These are phyloP conservation scores for Idaea biselata DNA, from an alignment of 2,888 invertebrate species.

Conservation along the genomic window DNA sequence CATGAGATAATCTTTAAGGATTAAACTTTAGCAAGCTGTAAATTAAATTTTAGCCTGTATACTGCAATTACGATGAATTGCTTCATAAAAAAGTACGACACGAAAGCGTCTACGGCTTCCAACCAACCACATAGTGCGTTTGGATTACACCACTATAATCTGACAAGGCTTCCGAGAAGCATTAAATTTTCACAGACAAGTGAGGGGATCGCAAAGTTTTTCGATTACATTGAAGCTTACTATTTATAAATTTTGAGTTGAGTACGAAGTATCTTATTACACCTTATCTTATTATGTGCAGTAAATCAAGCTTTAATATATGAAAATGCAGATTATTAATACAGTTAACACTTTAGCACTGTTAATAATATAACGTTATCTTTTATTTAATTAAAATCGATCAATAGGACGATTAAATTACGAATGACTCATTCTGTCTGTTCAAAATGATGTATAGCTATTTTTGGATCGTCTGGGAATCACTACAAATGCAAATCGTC, in stretches of 20 bases:
- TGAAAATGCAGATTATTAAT: neutral
- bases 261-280: constrained; percentile 44
- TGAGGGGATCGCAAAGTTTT: constrained; percentile 40
- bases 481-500: constrained; percentile 52
- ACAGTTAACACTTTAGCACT: neutral
- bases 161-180: constrained; percentile 60
- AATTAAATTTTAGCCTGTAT: neutral
- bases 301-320: neutral
- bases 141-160: constrained; percentile 54
- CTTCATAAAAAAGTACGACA: neutral
- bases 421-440: constrained; percentile 53
- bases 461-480: constrained; percentile 71
- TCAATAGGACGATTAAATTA: constrained; percentile 28
- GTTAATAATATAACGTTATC: neutral
- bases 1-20: no score
- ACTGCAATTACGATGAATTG: neutral
- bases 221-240: constrained; percentile 57
- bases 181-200: constrained; percentile 51
- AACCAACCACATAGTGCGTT: constrained; percentile 36
- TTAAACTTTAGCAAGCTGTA: constrained; percentile 4
- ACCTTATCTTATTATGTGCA: constrained; percentile 4
- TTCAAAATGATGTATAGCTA: constrained; percentile 46
- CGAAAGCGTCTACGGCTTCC: constrained; percentile 32
- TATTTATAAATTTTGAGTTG: constrained; percentile 26
- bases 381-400: constrained; percentile 20